Conservation (phyloP, 1,140 invertebrate species). For the Daktulosphaira vitifoliae region DNA sequence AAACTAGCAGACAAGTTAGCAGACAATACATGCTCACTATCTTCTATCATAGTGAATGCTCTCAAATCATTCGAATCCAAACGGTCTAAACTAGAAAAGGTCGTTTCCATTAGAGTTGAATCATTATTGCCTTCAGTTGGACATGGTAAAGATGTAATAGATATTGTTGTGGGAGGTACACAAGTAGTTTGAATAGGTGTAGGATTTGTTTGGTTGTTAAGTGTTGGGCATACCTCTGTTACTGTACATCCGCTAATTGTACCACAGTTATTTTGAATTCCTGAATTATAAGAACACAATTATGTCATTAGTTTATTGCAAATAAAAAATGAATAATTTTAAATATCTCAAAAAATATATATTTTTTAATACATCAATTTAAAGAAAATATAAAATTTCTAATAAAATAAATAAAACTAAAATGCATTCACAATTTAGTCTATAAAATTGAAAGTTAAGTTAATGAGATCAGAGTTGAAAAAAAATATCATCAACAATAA, state of each 20-base stretch:
- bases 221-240: neutral
- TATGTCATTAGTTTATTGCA: too few species aligned
- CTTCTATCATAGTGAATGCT: constrained; percentile 6
- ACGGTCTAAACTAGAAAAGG: constrained; percentile 13
- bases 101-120: constrained; percentile 5
- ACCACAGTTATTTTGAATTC: constrained; percentile 5
- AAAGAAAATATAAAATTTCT: too few species aligned
- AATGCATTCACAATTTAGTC: too few species aligned
- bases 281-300: neutral
- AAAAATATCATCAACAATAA: too few species aligned
- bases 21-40: constrained; percentile 21
- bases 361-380: too few species aligned
- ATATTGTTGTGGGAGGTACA: neutral
- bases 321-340: too few species aligned
- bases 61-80: constrained; percentile 31
- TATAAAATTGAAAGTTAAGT: too few species aligned
- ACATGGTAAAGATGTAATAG: neutral
- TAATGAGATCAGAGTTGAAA: too few species aligned
- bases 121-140: constrained; percentile 1
- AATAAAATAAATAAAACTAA: too few species aligned
- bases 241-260: constrained; percentile 15
- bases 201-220: neutral
- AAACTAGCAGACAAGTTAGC: constrained; percentile 19
- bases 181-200: neutral
- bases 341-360: too few species aligned